Evolutionary conservation across 2,888 invertebrate genomes (phyloP), one percentile per base, ranked within the genome.

Genomic region (Caenorhabditis panamensis): DNA sequence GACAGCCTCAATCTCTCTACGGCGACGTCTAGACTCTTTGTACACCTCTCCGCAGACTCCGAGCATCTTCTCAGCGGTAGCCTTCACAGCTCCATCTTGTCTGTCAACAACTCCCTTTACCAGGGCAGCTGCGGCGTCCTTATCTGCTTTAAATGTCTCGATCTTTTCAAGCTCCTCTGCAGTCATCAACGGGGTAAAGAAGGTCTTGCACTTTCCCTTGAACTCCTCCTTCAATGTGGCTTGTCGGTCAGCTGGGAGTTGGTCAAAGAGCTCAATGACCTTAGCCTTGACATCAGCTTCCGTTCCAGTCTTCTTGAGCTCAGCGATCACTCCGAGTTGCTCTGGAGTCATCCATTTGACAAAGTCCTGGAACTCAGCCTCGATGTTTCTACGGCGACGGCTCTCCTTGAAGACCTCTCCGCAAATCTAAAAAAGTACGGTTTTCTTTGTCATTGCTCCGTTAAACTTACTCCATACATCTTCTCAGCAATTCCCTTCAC

Each of bases 251-350:
- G 62, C 68, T 67, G 85, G 72, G 64, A 80, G 78, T 11, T 49
- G 62, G 5, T 77, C 79, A 69, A 84, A 88, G 75, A 68, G 83
- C 28, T 82, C 86, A 24, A 84, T 83, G 51, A 84, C 79, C 61
- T 87, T 86, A 36, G 72, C 76, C 16, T 79, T 82, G 47, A 86
- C 63, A 18, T 88, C 88, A 16, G 72, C 58, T n/a, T 79, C 63
- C 58, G n/a, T 82, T 69, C 75, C 69, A 9, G 75, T 59, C 1
- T 59, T n/a, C 41, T 75, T 75, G 41, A 75, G 18, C 11, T 59
- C 75, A 47, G 51, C 61, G 28, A 80, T 75, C 13, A 69, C 73
- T 24, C 66, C 75, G 9, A 75, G 53, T 56, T 77, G 76, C 37
- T 77, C 76, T 24, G 76, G 76, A 49, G 68, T 77, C 76, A 77